Conservation (phyloP, 2,113 vertebrate genomes). For the Gobiocypris rarus region DNA sequence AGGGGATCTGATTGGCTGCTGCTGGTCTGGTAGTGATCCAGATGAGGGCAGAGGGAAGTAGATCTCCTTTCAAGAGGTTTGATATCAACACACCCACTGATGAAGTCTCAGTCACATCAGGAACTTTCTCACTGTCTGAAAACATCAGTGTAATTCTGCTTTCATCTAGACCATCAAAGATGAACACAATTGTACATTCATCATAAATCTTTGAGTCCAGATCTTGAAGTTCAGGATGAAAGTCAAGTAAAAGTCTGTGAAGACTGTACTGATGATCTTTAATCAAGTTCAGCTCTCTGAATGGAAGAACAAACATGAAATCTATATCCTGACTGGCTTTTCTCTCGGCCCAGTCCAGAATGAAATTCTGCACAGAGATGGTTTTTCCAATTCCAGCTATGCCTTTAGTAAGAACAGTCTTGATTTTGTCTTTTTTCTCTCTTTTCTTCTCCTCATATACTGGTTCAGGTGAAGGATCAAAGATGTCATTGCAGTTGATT, state of each 20-base stretch:
- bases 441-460: background rate
- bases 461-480: background rate
- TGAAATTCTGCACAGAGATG: constrained; percentile 1
- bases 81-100: background rate
- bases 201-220: background rate
- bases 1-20: constrained; percentile 10
- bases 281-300: background rate
- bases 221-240: background rate
- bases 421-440: background rate
- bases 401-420: constrained; percentile 26
- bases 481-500: constrained; percentile 13
- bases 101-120: background rate
- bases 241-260: background rate
- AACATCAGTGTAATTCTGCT: background rate
- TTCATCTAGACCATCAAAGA: constrained; percentile 18
- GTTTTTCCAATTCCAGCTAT: constrained; percentile 14
- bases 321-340: constrained; percentile 11
- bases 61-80: background rate
- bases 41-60: background rate
- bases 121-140: background rate
- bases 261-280: background rate
- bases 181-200: background rate
- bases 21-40: constrained; percentile 16
- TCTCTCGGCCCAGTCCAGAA: constrained; percentile 9
- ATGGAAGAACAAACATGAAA: constrained; percentile 29